Percentiles rank a stretch among this genome's conserved stretches.
Conservation (phyloP, 2,888 invertebrate species). For the Liodrosophila aerea region DNA sequence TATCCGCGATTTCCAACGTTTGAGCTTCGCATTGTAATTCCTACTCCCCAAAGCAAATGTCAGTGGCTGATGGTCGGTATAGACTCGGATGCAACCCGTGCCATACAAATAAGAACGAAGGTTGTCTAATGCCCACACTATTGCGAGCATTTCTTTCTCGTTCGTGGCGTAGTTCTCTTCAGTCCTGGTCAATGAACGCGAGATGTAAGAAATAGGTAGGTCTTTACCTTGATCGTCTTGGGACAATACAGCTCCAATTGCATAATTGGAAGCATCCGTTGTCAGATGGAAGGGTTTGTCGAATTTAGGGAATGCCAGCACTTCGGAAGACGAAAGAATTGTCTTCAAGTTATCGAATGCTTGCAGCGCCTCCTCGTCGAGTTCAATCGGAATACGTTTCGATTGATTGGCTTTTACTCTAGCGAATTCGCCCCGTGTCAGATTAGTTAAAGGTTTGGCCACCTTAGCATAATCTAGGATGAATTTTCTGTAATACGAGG, state of each 20-base stretch:
- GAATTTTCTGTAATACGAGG: not conserved
- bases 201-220: conserved; percentile 17
- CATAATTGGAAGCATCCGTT: conserved; percentile 13
- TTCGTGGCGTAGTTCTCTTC: too few relatives aligned
- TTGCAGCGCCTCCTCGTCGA: not conserved
- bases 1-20: not conserved
- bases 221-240: conserved; percentile 1
- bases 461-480: conserved; percentile 7
- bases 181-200: conserved; percentile 4
- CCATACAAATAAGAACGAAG: too few relatives aligned
- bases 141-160: too few relatives aligned
- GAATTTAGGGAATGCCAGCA: conserved; percentile 6
- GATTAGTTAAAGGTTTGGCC: conserved; percentile 1
- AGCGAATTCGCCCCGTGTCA: conserved; percentile 2
- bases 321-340: conserved; percentile 21
- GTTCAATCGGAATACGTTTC: not conserved
- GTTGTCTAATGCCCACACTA: too few relatives aligned
- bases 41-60: not conserved
- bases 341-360: conserved; percentile 10
- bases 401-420: conserved; percentile 5
- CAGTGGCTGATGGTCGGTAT: not conserved
- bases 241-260: conserved; percentile 16
- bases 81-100: not conserved
- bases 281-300: conserved; percentile 17
- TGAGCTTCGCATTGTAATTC: not conserved